Percentiles rank a stretch among this genome's conserved stretches.
These are phyloP conservation scores for Phocoena phocoena DNA, from an alignment of 2,113 vertebrate genomes.

Conservation along the genomic window DNA sequence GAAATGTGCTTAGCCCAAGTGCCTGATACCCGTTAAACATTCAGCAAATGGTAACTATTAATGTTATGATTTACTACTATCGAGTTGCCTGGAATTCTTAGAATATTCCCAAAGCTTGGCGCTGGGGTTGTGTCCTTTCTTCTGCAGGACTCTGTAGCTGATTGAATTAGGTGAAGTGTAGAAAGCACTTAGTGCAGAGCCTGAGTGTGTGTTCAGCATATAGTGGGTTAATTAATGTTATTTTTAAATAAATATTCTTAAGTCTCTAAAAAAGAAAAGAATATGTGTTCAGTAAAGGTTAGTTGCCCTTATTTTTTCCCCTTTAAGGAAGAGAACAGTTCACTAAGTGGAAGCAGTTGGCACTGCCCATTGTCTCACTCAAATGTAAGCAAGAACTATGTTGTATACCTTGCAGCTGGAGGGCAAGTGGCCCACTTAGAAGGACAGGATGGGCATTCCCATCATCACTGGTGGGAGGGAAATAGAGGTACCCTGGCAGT, in stretches of 20 bases:
- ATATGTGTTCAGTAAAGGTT: background rate
- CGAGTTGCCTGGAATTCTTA: background rate
- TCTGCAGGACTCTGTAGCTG: background rate
- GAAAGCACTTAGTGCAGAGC: background rate
- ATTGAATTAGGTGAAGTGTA: background rate
- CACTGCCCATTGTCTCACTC: background rate
- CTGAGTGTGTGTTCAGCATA: background rate
- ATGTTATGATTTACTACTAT: background rate
- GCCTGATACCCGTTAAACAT: background rate
- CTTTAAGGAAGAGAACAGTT: background rate
- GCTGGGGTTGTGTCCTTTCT: background rate
- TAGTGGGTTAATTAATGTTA: background rate
- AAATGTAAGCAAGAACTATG: background rate
- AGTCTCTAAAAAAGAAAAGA: background rate
- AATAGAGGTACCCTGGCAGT: background rate
- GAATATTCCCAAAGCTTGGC: background rate
- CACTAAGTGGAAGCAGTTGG: background rate
- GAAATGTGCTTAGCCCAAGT: background rate
- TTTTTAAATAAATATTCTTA: background rate
- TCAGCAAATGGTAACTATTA: background rate
- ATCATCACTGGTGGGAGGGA: background rate
- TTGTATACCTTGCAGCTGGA: background rate
- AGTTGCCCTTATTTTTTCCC: background rate
- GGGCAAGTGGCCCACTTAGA: background rate
- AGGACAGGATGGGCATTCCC: background rate